phyloP scores from a whole-genome alignment of 2,113 vertebrate species.

The Polyodon spathula region DNA sequence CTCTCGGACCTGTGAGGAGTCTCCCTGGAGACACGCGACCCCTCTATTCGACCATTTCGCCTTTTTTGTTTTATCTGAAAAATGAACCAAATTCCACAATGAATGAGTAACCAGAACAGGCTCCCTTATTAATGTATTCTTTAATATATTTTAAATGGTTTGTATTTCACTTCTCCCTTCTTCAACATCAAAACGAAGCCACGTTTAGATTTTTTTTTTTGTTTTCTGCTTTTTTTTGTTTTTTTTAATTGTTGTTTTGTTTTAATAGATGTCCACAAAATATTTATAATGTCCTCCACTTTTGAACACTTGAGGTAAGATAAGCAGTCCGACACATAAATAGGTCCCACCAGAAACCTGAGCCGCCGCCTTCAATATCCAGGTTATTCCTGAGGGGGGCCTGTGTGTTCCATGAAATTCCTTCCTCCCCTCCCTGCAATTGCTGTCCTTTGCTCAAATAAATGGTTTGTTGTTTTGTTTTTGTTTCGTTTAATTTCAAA shows the following conservation, averaged over 20 bases:
- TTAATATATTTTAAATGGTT: no score
- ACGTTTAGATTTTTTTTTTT: slow-evolving; percentile 24
- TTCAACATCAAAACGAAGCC: not conserved
- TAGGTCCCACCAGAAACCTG: slow-evolving; percentile 45
- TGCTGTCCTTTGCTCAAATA: slow-evolving; percentile 33
- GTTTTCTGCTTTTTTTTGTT: no score
- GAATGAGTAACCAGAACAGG: no score
- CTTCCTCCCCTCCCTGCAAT: slow-evolving; percentile 32
- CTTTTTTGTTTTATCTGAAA: no score
- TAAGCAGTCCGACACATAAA: slow-evolving; percentile 59
- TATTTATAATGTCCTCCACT: slow-evolving; percentile 59
- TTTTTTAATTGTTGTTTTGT: slow-evolving; percentile 25
- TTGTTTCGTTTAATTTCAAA: slow-evolving; percentile 60
- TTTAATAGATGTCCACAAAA: slow-evolving; percentile 45
- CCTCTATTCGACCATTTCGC: no score
- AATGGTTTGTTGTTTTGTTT: slow-evolving; percentile 28
- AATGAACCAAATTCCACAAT: no score
- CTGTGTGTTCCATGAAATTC: slow-evolving; percentile 29
- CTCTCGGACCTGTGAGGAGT: no score
- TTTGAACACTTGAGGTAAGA: slow-evolving; percentile 75
- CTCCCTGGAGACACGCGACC: no score
- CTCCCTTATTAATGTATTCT: no score
- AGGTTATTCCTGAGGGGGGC: slow-evolving; percentile 20
- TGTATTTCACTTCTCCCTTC: not conserved
- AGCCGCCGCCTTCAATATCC: slow-evolving; percentile 45